Evolutionary conservation across 2,113 vertebrate genomes (phyloP), one percentile per base, ranked within the genome.

Genomic region (Oplegnathus fasciatus): DNA sequence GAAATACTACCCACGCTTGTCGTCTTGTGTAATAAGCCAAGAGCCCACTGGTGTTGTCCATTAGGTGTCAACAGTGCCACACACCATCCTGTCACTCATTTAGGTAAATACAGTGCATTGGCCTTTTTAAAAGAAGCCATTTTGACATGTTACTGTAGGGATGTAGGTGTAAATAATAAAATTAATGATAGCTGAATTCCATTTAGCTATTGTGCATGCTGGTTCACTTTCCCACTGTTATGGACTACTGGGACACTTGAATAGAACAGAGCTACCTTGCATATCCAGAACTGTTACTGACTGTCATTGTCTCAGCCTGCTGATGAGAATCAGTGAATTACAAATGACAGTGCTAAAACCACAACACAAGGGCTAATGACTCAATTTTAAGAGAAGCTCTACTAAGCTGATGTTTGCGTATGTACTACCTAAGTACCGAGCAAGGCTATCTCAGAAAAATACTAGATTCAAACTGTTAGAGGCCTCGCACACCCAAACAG

Each of bases 1-100:
- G 74, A 78, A 61, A 67, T 52, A 9, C 78, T 34, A 20, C 82
- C 84, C 78, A 85, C 64, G 26, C 82, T 87, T 72, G 78, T 78
- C 34, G 10, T 83, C 74, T 64, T 71, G 64, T 69, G 66, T 70
- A 46, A 84, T 73, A 64, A 75, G 68, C 70, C 62, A 74, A 79
- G 67, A 76, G 58, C 64, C 58, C 64, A 82, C 61, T 82, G 74
- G 64, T 75, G 83, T 66, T 57, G 34, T 52, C 77, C 37, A 64
- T 52, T 69, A 50, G 54, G 61, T 73, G 79, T 79, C 58, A 86
- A 18, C 17, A 22, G 0, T 60, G 57, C 17, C 52, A 10, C 3
- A n/a, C 61, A 52, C 73, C 46, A 48, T 40, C 26, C 15, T 22
- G 17, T 66, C 26, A 48, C 9, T 54, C 30, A 18, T 9, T 42